These are phyloP conservation scores for Heliconius ismenius DNA, from an alignment of 2,888 invertebrate genomes.

Conservation along the genomic window DNA sequence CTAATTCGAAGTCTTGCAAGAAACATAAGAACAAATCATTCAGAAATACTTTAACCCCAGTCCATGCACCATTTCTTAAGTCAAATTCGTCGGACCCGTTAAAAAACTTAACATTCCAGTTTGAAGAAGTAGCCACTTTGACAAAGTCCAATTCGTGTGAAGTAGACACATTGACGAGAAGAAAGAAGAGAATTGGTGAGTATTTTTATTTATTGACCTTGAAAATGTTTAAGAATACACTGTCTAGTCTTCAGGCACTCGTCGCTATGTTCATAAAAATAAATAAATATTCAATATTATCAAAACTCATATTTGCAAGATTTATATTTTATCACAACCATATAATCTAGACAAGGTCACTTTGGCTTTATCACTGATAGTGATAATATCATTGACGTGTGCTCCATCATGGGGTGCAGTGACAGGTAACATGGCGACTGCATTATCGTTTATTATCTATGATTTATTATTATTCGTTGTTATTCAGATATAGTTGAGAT, in stretches of 20 bases:
- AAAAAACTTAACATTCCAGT: slow-evolving; percentile 84
- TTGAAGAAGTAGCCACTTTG: slow-evolving; percentile 82
- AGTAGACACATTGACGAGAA: slow-evolving; percentile 82
- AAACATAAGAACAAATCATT: slow-evolving; percentile 76
- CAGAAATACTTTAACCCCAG: slow-evolving; percentile 69
- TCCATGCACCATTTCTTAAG: slow-evolving; percentile 82
- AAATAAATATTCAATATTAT: neutral
- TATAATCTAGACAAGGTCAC: neutral
- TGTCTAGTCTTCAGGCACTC: too few species aligned
- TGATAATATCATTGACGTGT: slow-evolving; percentile 1
- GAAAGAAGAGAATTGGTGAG: slow-evolving; percentile 72
- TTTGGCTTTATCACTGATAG: slow-evolving; percentile 3
- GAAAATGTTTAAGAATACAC: too few species aligned
- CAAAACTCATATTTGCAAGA: neutral
- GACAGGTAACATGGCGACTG: neutral
- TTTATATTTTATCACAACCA: neutral
- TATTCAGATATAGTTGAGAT: too few species aligned
- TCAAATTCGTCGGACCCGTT: slow-evolving; percentile 85
- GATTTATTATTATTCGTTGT: neutral
- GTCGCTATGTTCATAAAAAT: neutral
- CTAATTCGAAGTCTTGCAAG: slow-evolving; percentile 74
- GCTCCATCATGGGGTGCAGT: neutral
- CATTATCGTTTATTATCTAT: neutral
- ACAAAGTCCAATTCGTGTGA: slow-evolving; percentile 84
- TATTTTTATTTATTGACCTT: slow-evolving; percentile 16